Evolutionary conservation across 2,888 invertebrate genomes (phyloP), one percentile per base, ranked within the genome.

Genomic region (Colletes collaris): DNA sequence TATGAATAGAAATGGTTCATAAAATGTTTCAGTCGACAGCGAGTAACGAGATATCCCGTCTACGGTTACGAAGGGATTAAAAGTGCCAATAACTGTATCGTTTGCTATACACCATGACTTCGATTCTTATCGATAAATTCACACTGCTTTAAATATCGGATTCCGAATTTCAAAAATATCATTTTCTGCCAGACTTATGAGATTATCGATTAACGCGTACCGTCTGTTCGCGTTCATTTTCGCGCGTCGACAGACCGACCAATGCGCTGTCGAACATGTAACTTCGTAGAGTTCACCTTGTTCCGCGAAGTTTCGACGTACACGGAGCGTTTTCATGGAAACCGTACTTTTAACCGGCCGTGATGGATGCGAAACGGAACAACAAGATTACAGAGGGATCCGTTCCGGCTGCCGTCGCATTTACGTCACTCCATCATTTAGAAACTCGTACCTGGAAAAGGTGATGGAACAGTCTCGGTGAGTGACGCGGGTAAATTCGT

Each of bases 331-430:
- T 60, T 13, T 40, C n/a, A 64, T 65, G 37, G 49, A 44, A 19
- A 55, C 11, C 49, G 55, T 65, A 69, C 68, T 69, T 76, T 65
- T 55, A 65, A 50, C 64, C 60, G 19, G n/a, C 44, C 8, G 58
- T 78, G 77, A 76, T 78, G 77, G 77, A 76, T 76, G 68, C 60
- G 77, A 69, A 74, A 59, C 58, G 58, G 52, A 78, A 76, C 76
- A 76, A 77, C 77, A 65, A 65, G 78, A 76, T 78, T 64, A 69
- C n/a, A 60, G 59, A 69, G 68, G 16, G 53, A 78, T 46, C 27
- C n/a, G 44, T 16, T n/a, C 1, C 46, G 44, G 50, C 27, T 44
- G 11, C 56, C 19, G 40, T 53, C 40, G 71, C 69, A 69, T 69
- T 65, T 78, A 76, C 64, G 60, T 19, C 64, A 59, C 49, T 69